phyloP scores from a whole-genome alignment of 2,797 vertebrate genomes.

The Simalia tracyae region DNA sequence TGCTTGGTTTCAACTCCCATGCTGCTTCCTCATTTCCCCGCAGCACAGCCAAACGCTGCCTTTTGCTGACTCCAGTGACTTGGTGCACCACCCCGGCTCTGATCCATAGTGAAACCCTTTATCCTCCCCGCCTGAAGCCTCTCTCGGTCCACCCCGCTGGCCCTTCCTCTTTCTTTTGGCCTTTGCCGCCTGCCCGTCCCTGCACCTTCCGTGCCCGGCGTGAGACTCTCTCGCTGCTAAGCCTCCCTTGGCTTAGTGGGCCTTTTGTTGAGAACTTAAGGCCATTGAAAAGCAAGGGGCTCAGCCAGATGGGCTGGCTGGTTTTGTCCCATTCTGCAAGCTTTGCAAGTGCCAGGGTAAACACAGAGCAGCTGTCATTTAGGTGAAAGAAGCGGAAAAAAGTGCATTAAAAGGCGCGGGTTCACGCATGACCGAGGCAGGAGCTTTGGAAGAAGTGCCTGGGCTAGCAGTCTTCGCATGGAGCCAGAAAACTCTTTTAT shows the following conservation, averaged over 20 bases:
- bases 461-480: not conserved
- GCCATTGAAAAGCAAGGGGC: constrained; percentile 18
- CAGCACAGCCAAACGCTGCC: not conserved
- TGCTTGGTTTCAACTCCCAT: not conserved
- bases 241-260: constrained; percentile 39
- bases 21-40: not conserved
- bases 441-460: not conserved
- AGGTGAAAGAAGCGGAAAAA: not conserved
- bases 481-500: not conserved
- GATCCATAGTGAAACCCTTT: not conserved
- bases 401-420: not conserved
- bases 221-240: constrained; percentile 40
- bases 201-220: not conserved
- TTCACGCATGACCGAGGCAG: not conserved
- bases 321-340: not conserved
- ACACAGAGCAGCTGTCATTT: accelerated
- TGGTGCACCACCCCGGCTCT: not conserved
- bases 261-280: not conserved
- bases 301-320: accelerated
- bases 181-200: not conserved
- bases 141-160: not conserved
- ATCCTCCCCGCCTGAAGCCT: not conserved
- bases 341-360: not conserved
- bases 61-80: constrained; percentile 44
- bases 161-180: not conserved